Conservation (phyloP, 37 sponge, comb jelly and placozoan genomes). For the Corticium candelabrum region DNA sequence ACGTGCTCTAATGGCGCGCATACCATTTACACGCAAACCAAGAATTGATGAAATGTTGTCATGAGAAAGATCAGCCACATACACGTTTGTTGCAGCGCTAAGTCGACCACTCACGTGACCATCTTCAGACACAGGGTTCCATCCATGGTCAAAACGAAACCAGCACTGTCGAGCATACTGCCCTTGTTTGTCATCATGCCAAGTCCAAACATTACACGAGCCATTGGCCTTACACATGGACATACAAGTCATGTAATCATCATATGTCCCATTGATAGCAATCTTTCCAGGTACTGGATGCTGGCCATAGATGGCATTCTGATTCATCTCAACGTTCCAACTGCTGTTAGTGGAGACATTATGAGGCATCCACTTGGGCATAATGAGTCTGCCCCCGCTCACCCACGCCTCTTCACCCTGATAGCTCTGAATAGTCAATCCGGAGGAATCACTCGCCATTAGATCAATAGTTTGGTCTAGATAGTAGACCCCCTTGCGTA, state of each 20-base stretch:
- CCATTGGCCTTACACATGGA: neutral
- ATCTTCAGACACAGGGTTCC: neutral
- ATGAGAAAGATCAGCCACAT: neutral
- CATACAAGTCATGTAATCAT: neutral
- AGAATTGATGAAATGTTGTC: neutral
- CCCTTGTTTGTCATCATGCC: neutral
- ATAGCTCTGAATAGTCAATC: constrained; percentile 20
- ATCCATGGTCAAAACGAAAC: constrained; percentile 1
- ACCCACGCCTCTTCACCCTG: constrained; percentile 15
- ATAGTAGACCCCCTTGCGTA: constrained; percentile 35
- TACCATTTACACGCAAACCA: constrained; percentile 34
- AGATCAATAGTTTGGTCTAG: constrained; percentile 27
- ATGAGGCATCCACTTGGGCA: constrained; percentile 23
- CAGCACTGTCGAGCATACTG: neutral
- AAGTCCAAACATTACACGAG: neutral
- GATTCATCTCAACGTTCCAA: neutral
- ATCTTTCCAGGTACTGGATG: neutral
- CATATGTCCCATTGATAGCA: constrained; percentile 5
- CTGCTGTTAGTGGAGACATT: neutral
- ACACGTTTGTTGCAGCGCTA: neutral
- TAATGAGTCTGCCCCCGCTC: constrained; percentile 37
- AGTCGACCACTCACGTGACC: neutral
- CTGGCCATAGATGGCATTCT: constrained; percentile 3
- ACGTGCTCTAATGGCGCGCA: constrained; percentile 25
- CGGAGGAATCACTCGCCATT: constrained; percentile 24